Conservation (phyloP, 2,113 vertebrate species). For the Elachura formosa region DNA sequence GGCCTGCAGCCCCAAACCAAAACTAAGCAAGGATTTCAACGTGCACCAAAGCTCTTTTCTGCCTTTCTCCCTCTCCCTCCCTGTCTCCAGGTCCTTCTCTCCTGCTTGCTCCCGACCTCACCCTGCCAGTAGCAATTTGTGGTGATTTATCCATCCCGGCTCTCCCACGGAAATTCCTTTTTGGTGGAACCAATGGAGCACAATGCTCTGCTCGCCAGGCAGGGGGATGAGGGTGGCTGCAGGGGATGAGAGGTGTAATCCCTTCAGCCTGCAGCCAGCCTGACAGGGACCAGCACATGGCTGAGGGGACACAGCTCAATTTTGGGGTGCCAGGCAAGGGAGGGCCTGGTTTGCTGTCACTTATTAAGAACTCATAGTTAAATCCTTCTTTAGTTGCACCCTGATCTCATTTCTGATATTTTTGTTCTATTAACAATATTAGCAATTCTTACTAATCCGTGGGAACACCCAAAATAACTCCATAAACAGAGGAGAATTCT, state of each 20-base stretch:
- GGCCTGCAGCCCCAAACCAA: not conserved
- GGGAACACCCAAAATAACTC: not conserved
- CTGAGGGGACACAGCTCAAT: not conserved
- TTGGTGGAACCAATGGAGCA: slow-evolving; percentile 3
- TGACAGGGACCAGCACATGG: not conserved
- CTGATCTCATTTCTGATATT: not conserved
- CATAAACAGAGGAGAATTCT: not conserved
- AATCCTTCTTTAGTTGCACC: not conserved
- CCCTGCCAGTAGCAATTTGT: slow-evolving; percentile 28
- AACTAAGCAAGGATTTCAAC: not conserved
- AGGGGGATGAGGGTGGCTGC: not conserved
- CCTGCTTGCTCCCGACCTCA: not conserved
- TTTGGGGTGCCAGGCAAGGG: not conserved
- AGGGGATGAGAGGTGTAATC: not conserved
- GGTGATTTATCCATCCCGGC: slow-evolving; percentile 20
- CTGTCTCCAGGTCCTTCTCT: slow-evolving; percentile 6
- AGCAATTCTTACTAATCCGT: not conserved
- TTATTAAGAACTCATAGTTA: not conserved
- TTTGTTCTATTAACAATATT: not conserved
- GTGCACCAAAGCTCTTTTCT: not conserved
- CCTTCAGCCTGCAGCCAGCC: not conserved
- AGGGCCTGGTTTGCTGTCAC: not conserved
- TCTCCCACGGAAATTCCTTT: slow-evolving; percentile 41
- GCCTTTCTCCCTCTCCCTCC: not conserved
- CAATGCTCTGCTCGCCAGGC: not conserved